Base-by-base conservation (phyloP, 2,888 invertebrate species). In the Actias luna region DNA sequence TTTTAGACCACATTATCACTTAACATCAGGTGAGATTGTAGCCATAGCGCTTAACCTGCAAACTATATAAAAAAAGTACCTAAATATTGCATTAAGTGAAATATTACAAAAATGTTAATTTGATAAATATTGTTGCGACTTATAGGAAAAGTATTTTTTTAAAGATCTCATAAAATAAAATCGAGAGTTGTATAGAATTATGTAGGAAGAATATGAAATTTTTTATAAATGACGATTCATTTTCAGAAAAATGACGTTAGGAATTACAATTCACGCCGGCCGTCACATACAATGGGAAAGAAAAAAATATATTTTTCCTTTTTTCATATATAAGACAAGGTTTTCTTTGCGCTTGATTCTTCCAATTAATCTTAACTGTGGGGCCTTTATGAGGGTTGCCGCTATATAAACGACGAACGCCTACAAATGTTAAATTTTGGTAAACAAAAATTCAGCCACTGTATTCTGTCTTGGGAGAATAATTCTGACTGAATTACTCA, bases 291-390 rank as follows among this genome's bases (percentile, higher is more conserved):
- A 59, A 59, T 59, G 39, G 57, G 5, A 39, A 36, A n/a, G 36
- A 36, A 42, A 57, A 35, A 50, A 55, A 25, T 18, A 55, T 61
- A 61, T 61, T 61, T 61, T 55, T 55, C 29, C 29, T 29, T 55
- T n/a, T 70, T 70, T 72, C 66, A 69, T 71, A 74, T 72, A 70
- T 66, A 72, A 69, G 68, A 63, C 69, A 62, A 67, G 63, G 61
- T 59, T 65, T 67, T 58, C 64, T 62, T 59, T 60, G 63, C 64
- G 64, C 68, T 63, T 63, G 58, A 65, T 67, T 68, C 50, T 63
- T 62, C 59, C 70, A 73, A 76, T 76, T 76, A 77, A 76, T 77
- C 71, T 73, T 70, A 50, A 63, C 63, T 75, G 72, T 71, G 65
- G 10, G 42, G 42, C 18, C 27, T 31, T 59, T 59, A 42, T 42